Evolutionary conservation across 2,888 invertebrate species (phyloP).

Genomic region (Bellardia pandia): DNA sequence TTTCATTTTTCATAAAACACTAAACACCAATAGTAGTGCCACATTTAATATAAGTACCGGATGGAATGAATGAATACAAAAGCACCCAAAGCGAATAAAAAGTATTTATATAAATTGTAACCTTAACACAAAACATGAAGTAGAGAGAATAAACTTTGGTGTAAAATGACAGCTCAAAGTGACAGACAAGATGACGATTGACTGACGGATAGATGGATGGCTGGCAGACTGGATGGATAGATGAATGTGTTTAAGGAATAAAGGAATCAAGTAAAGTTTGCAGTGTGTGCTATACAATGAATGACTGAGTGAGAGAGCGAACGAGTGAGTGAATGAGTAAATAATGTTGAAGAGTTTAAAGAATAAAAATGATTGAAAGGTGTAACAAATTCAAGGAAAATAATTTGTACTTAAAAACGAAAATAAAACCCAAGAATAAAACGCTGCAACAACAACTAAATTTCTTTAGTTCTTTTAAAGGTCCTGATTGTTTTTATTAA

Average conservation of each 20-base stretch:
- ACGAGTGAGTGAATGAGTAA: conserved; percentile 50
- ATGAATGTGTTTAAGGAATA: conserved; percentile 57
- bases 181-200: conserved; percentile 72
- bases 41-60: background rate
- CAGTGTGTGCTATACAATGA: conserved; percentile 25
- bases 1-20: conserved; percentile 53
- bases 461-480: conserved; percentile 20
- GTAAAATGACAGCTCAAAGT: conserved; percentile 72
- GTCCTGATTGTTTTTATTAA: conserved; percentile 29
- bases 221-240: conserved; percentile 47
- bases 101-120: conserved; percentile 68
- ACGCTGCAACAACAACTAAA: conserved; percentile 19
- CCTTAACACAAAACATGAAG: conserved; percentile 70
- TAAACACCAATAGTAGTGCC: conserved; percentile 31
- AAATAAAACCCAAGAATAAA: conserved; percentile 5
- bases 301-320: conserved; percentile 4
- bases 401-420: conserved; percentile 40
- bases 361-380: conserved; percentile 79
- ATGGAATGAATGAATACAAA: conserved; percentile 25
- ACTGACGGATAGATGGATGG: conserved; percentile 66
- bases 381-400: conserved; percentile 77
- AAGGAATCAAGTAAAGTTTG: conserved; percentile 47
- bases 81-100: conserved; percentile 63
- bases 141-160: conserved; percentile 71
- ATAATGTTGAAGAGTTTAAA: conserved; percentile 68